Conservation (phyloP, 2,113 vertebrate species). For the Labeo rohita region DNA sequence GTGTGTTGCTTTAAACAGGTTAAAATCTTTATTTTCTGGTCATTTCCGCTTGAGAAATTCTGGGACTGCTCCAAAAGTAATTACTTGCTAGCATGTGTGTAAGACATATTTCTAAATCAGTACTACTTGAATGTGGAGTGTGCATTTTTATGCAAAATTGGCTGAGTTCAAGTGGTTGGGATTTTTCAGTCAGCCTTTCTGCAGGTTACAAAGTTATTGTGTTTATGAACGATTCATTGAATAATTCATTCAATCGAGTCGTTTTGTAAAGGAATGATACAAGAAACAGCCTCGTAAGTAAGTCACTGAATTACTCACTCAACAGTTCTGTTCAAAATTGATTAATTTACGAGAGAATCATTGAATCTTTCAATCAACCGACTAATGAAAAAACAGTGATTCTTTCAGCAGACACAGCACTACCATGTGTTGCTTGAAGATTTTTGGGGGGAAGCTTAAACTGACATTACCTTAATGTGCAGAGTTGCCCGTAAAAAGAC, state of each 20-base stretch:
- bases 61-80: constrained; percentile 26
- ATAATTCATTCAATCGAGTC: neutral
- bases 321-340: neutral
- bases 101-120: constrained; percentile 1
- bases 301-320: neutral
- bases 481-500: neutral
- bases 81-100: neutral
- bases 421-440: neutral
- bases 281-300: neutral
- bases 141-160: neutral
- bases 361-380: neutral
- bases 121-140: neutral
- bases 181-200: neutral
- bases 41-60: constrained; percentile 43
- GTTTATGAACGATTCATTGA: neutral
- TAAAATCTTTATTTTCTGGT: constrained; percentile 53
- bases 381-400: neutral
- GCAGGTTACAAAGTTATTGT: neutral
- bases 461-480: too few relatives aligned
- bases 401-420: neutral
- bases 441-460: too few relatives aligned
- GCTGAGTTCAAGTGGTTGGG: neutral
- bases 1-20: too few relatives aligned
- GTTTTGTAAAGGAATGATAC: neutral
- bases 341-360: neutral